Conservation (phyloP, 2,113 vertebrate genomes). For the Anolis sagrei region DNA sequence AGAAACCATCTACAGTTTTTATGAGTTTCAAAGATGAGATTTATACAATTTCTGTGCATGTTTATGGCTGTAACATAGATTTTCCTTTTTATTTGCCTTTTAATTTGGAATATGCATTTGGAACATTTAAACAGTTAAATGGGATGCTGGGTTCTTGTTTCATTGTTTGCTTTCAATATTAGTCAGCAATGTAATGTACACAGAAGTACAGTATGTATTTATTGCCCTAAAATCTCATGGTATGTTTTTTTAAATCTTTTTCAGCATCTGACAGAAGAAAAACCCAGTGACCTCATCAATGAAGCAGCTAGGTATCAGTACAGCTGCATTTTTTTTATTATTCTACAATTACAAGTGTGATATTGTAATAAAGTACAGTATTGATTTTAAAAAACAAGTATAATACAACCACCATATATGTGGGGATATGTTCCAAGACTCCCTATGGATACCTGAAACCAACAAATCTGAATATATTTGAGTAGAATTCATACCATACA, state of each 20-base stretch:
- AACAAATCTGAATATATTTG: no score
- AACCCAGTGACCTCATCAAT: constrained; percentile 88
- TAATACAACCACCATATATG: neutral
- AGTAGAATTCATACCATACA: no score
- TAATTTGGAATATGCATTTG: neutral
- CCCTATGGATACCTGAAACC: no score
- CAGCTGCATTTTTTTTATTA: neutral
- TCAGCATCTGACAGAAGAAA: constrained; percentile 92
- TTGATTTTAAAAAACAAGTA: neutral
- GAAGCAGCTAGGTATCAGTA: constrained; percentile 90
- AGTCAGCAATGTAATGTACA: neutral
- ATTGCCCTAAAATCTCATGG: constrained; percentile 29
- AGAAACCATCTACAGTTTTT: no score
- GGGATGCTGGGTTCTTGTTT: neutral
- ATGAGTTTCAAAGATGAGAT: no score
- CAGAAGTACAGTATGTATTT: neutral
- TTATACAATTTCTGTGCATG: no score
- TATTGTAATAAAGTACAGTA: neutral
- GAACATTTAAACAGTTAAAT: neutral
- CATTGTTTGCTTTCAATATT: constrained; percentile 9
- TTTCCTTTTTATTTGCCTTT: neutral
- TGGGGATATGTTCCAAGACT: no score
- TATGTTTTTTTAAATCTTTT: constrained; percentile 41
- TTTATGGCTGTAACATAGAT: no score
- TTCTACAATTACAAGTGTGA: neutral